A percentile compares a stretch with the other conserved stretches of the same genome.
Evolutionary conservation across 2,113 vertebrate species (phyloP).

Genomic region (Cacatua alba): DNA sequence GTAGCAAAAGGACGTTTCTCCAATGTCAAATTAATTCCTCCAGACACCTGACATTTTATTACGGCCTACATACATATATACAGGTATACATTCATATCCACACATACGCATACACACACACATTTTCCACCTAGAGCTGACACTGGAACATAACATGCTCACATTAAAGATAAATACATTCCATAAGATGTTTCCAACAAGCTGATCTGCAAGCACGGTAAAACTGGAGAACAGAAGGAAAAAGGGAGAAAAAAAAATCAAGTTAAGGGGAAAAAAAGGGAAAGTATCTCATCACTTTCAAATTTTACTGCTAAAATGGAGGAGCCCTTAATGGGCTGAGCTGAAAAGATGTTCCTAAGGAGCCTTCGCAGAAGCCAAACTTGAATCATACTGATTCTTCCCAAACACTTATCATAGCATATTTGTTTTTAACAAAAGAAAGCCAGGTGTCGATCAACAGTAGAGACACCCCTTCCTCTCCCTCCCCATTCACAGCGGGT

Average conservation of each 20-base stretch:
- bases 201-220: not conserved
- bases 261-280: not conserved
- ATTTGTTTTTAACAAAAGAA: not conserved
- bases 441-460: not conserved
- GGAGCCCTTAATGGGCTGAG: not conserved
- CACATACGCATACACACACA: rapidly evolving
- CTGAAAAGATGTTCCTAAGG: not conserved
- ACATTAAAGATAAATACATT: not conserved
- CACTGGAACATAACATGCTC: not conserved
- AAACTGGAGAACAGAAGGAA: not conserved
- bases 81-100: not conserved
- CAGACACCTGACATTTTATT: not conserved
- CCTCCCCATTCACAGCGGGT: not conserved
- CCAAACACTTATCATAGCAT: not conserved
- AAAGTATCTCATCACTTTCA: not conserved
- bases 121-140: not conserved
- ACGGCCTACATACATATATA: not conserved
- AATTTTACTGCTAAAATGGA: not conserved
- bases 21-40: not conserved
- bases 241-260: not conserved
- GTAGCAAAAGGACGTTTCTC: not conserved
- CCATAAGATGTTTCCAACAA: not conserved
- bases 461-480: not conserved
- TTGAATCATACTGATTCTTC: not conserved
- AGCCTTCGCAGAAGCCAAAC: not conserved